Base-by-base conservation (phyloP, 2,888 invertebrate species). In the Lomographa bimaculata region DNA sequence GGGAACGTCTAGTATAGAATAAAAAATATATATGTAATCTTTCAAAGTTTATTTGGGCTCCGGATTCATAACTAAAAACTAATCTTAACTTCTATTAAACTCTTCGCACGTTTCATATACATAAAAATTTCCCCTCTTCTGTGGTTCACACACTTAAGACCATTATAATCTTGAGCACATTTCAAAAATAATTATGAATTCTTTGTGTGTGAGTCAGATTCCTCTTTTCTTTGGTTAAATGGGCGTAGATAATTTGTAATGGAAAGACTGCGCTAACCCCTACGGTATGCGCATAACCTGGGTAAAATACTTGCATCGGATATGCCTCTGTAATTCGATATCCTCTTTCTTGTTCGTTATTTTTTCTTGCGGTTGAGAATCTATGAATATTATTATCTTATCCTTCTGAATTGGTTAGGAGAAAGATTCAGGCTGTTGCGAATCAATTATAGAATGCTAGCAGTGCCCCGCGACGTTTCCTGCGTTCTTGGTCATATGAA, bases 81-180 rank as follows among this genome's bases (percentile, higher is more conserved):
- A n/a, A n/a, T n/a, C n/a, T n/a, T n/a, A n/a, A n/a, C n/a, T n/a
- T n/a, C n/a, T n/a, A n/a, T n/a, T n/a, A 29, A 9, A 34, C 25
- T 29, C 25, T 17, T 26, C 7, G 28, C 29, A 19, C 23, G 19
- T n/a, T n/a, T n/a, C n/a, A n/a, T n/a, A n/a, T n/a, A n/a, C n/a
- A n/a, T n/a, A n/a, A n/a, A n/a, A n/a, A n/a, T n/a, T n/a, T n/a
- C n/a, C n/a, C n/a, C n/a, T n/a, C n/a, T n/a, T n/a, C n/a, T n/a
- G n/a, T n/a, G n/a, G 32, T 46, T 52, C 52, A 45, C 50, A 52
- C 49, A 39, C 44, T 49, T 42, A 18, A 32, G 32, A 23, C 16
- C 19, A 32, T 41, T 34, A 41, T n/a, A 24, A 41, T 46, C 23
- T 9, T 40, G 11, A 38, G 30, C 27, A 27, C 21, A 46, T 37